Percentiles rank a stretch among this genome's conserved stretches.
phyloP scores from a whole-genome alignment of 2,888 invertebrate genomes.

The Rotaria macrura region DNA sequence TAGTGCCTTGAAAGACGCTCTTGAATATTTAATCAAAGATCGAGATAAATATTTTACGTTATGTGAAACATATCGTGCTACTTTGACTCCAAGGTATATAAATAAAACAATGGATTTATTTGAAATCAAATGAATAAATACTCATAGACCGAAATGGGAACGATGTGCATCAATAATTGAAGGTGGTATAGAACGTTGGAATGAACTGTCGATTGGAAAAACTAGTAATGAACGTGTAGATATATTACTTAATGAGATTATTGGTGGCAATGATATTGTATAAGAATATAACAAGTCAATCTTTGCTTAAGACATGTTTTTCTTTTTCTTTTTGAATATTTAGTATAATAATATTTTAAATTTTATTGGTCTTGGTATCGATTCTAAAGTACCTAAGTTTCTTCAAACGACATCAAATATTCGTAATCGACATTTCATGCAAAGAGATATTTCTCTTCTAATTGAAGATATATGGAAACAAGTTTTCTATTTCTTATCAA shows the following conservation, averaged over 20 bases:
- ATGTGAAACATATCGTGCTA: not conserved
- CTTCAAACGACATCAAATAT: constrained; percentile 44
- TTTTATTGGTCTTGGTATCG: constrained; percentile 41
- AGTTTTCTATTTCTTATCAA: not conserved
- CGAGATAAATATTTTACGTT: constrained; percentile 20
- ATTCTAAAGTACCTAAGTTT: constrained; percentile 43
- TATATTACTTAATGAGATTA: constrained; percentile 43
- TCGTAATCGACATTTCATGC: constrained; percentile 43
- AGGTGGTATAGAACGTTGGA: constrained; percentile 42
- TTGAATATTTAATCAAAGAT: not conserved
- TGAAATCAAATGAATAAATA: not conserved
- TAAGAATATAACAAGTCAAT: not conserved
- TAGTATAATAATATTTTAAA: not conserved
- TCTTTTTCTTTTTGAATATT: no score
- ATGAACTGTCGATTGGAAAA: constrained; percentile 44
- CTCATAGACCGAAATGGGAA: not conserved
- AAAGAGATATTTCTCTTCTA: constrained; percentile 43
- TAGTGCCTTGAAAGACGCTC: not conserved
- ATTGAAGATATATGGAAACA: constrained; percentile 45
- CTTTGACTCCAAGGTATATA: not conserved
- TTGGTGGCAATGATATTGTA: constrained; percentile 24
- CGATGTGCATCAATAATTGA: not conserved
- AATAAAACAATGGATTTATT: not conserved
- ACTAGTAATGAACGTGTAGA: constrained; percentile 45
- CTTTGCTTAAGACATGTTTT: no score